A percentile compares a stretch with the other conserved stretches of the same genome.
Evolutionary conservation across 1,140 invertebrate species (phyloP).

Genomic region (Lineus longissimus): DNA sequence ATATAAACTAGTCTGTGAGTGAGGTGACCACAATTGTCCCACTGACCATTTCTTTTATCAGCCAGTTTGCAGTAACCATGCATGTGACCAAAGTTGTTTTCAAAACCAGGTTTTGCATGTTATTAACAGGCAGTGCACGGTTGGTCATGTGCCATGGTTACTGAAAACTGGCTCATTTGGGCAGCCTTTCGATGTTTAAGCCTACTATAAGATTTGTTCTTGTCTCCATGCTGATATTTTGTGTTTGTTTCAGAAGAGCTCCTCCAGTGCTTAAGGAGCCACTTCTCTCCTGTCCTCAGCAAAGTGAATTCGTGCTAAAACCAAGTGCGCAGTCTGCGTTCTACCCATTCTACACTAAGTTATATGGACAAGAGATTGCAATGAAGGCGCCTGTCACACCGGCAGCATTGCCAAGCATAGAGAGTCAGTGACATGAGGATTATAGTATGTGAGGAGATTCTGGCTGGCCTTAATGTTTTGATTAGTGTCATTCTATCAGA

Average conservation of each 20-base stretch:
- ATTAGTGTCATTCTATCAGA: no score
- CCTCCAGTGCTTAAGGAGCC: constrained; percentile 36
- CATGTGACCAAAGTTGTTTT: no score
- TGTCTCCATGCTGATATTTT: background rate
- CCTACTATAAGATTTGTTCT: constrained; percentile 1
- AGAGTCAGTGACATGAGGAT: constrained; percentile 20
- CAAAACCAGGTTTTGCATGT: no score
- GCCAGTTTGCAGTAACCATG: no score
- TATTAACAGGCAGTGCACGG: no score
- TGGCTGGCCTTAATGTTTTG: no score
- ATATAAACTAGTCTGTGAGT: no score
- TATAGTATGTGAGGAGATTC: no score
- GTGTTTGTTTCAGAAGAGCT: constrained; percentile 45
- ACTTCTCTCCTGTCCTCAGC: constrained; percentile 56
- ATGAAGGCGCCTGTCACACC: constrained; percentile 16
- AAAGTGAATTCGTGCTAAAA: constrained; percentile 71
- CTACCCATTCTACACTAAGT: constrained; percentile 64
- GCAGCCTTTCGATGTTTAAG: background rate
- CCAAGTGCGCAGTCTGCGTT: constrained; percentile 78
- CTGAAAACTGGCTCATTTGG: background rate
- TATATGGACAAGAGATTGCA: constrained; percentile 20
- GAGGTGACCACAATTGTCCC: no score
- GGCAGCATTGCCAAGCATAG: constrained; percentile 16
- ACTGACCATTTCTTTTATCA: no score
- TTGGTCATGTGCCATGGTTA: background rate